Percentiles rank a stretch among this genome's conserved stretches.
phyloP scores from a whole-genome alignment of 2,113 vertebrate genomes.

The Neogobius melanostomus region DNA sequence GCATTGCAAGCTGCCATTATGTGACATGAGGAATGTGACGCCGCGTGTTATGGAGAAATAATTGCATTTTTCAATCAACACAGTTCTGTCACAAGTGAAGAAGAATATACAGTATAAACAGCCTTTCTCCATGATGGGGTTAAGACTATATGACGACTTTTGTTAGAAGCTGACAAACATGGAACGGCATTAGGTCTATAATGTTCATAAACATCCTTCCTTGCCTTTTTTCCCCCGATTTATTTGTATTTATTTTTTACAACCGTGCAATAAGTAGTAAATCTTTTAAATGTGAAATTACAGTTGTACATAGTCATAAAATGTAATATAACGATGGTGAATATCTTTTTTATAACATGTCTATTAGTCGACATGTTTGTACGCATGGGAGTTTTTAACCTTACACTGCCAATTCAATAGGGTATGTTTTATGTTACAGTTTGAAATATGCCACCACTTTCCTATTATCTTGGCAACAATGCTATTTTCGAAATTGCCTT shows the following conservation, averaged over 20 bases:
- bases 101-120: background rate
- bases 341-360: background rate
- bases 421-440: slow-evolving; percentile 12
- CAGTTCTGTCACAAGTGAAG: background rate
- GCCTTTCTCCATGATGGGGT: background rate
- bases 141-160: slow-evolving; percentile 3
- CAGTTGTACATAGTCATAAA: slow-evolving; percentile 32
- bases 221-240: background rate
- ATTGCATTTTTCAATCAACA: slow-evolving; percentile 18
- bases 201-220: slow-evolving; percentile 28
- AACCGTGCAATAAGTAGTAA: background rate
- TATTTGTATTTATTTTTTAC: background rate
- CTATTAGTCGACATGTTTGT: slow-evolving; percentile 11
- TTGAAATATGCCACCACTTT: slow-evolving; percentile 20
- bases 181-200: slow-evolving; percentile 37
- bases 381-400: slow-evolving; percentile 8
- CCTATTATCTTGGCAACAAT: slow-evolving; percentile 24
- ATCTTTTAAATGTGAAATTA: slow-evolving; percentile 43
- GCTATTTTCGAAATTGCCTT: slow-evolving; percentile 5
- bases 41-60: slow-evolving; percentile 36
- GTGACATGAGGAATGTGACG: slow-evolving; percentile 29
- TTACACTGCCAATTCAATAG: slow-evolving; percentile 19
- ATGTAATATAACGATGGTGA: slow-evolving; percentile 22
- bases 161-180: slow-evolving; percentile 4
- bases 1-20: slow-evolving; percentile 8